phyloP scores from a whole-genome alignment of 1,140 invertebrate species.

The Rhopalosiphum maidis region DNA sequence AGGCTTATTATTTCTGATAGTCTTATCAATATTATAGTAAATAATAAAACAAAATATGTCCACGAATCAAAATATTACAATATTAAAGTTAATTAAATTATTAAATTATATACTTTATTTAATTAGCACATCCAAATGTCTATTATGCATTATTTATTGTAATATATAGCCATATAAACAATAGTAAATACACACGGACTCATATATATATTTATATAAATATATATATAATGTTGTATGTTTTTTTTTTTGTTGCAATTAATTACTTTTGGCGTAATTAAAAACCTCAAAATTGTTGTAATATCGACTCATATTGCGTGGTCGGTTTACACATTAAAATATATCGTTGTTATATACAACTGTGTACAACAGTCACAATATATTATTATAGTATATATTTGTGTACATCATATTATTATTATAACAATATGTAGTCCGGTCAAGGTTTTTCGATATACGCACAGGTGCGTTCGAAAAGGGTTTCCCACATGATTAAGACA shows the following conservation, averaged over 20 bases:
- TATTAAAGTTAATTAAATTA: not conserved
- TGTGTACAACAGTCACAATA: not conserved
- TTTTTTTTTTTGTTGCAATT: not conserved
- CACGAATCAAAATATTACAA: not conserved
- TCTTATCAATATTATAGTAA: not conserved
- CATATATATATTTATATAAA: too few relatives aligned
- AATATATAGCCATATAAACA: not conserved
- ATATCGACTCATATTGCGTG: not conserved
- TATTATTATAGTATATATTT: not conserved
- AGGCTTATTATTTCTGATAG: not conserved
- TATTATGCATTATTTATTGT: not conserved
- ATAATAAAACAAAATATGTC: not conserved
- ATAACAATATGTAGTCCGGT: slow-evolving; percentile 13
- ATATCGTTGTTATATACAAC: not conserved
- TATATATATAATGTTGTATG: not conserved
- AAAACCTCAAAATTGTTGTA: not conserved
- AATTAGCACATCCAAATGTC: not conserved
- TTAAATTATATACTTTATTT: not conserved
- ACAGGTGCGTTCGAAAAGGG: not conserved
- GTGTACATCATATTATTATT: not conserved
- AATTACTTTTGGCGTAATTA: not conserved
- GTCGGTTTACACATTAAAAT: not conserved
- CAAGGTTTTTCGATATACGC: not conserved
- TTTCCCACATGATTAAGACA: slow-evolving; percentile 39
- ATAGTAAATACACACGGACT: not conserved